Evolutionary conservation across 2,888 invertebrate genomes (phyloP).

Genomic region (Brachynemurus nebulosus): DNA sequence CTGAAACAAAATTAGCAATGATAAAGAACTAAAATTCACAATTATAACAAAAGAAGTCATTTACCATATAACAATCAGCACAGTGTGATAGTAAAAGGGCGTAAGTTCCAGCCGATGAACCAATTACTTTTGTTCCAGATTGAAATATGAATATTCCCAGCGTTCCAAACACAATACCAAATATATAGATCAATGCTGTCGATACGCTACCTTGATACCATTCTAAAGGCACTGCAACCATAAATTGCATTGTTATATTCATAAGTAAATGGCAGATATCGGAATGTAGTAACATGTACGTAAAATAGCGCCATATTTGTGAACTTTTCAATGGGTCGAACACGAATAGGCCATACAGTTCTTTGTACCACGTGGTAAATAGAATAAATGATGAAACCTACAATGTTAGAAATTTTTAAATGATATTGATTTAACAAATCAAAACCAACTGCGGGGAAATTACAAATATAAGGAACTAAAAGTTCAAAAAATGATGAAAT

Average conservation of each 20-base stretch:
- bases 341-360: constrained; percentile 28
- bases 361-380: background rate
- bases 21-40: background rate
- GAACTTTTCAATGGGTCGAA: constrained; percentile 48
- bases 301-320: constrained; percentile 65
- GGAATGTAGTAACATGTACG: constrained; percentile 70
- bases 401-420: too few species aligned
- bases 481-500: too few species aligned
- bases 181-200: constrained; percentile 53
- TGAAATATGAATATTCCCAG: constrained; percentile 62
- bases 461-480: too few species aligned
- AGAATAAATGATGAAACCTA: background rate
- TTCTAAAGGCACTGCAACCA: constrained; percentile 43
- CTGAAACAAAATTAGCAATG: too few species aligned
- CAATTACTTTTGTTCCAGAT: constrained; percentile 57
- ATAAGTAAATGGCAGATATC: constrained; percentile 60
- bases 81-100: constrained; percentile 76
- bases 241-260: constrained; percentile 55
- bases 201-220: constrained; percentile 62
- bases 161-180: constrained; percentile 63
- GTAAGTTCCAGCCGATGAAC: constrained; percentile 85
- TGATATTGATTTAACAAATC: too few species aligned
- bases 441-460: too few species aligned
- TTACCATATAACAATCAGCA: constrained; percentile 39
- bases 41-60: background rate